Evolutionary conservation across 2,113 vertebrate species (phyloP).

Genomic region (Mobula hypostoma): DNA sequence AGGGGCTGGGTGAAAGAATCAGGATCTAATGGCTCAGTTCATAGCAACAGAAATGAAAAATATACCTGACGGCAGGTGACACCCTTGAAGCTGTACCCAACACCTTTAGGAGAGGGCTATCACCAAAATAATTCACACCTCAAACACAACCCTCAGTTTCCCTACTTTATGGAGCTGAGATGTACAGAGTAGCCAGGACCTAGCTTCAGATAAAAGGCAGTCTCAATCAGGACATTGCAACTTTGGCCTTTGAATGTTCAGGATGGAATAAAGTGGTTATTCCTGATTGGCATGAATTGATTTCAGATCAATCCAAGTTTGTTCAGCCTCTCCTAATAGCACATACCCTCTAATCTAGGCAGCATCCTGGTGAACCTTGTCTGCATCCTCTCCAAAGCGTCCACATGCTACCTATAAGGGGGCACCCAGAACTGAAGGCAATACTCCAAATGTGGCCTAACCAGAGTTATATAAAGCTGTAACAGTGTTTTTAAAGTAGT

Average conservation of each 20-base stretch:
- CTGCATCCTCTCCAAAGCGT: too few relatives aligned
- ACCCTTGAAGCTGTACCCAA: background rate
- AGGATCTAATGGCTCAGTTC: background rate
- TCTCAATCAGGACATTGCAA: background rate
- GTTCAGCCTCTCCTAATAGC: too few relatives aligned
- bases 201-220: background rate
- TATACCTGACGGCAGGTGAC: background rate
- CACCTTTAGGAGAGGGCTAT: background rate
- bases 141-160: background rate
- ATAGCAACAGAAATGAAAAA: background rate
- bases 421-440: too few relatives aligned
- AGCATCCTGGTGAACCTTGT: too few relatives aligned
- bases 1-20: background rate
- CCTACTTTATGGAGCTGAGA: background rate
- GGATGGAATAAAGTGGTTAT: background rate
- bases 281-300: background rate
- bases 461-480: too few relatives aligned
- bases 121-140: background rate
- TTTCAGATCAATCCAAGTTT: background rate
- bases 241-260: background rate
- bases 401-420: too few relatives aligned
- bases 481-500: too few relatives aligned
- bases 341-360: too few relatives aligned
- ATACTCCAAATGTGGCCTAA: too few relatives aligned
- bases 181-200: background rate